Evolutionary conservation across 2,113 vertebrate genomes (phyloP).

Genomic region (Okapia johnstoni): DNA sequence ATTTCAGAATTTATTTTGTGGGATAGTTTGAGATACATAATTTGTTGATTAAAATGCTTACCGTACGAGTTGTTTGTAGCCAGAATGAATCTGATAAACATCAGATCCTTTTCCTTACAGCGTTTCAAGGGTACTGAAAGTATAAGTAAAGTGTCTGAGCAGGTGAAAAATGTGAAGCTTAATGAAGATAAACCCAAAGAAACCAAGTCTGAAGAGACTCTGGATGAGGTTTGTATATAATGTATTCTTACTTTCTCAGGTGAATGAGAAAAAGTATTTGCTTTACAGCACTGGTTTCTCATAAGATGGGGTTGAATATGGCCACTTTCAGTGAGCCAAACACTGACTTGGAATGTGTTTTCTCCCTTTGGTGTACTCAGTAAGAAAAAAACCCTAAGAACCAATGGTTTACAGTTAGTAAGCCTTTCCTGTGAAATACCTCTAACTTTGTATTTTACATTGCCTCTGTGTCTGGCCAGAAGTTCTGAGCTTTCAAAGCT

Average conservation of each 20-base stretch:
- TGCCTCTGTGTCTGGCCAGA: not conserved
- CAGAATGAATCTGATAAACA: not conserved
- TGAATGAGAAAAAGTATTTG: not conserved
- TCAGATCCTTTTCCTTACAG: slow-evolving; percentile 73
- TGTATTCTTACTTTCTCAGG: not conserved
- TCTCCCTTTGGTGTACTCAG: not conserved
- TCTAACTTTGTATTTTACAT: not conserved
- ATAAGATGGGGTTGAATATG: not conserved
- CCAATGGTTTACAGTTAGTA: not conserved
- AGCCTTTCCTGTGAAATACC: not conserved
- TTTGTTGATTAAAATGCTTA: slow-evolving; percentile 23
- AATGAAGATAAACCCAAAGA: slow-evolving; percentile 89
- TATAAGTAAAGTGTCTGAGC: slow-evolving; percentile 82
- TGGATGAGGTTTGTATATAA: slow-evolving; percentile 86
- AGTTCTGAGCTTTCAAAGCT: not conserved
- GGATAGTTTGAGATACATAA: not conserved
- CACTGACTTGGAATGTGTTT: not conserved
- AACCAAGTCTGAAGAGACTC: slow-evolving; percentile 81
- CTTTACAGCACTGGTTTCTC: not conserved
- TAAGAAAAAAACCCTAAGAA: not conserved
- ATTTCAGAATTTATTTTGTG: slow-evolving; percentile 16
- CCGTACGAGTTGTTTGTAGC: not conserved
- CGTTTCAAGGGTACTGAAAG: slow-evolving; percentile 92
- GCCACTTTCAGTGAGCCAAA: not conserved
- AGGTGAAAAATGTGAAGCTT: slow-evolving; percentile 88